phyloP scores from a whole-genome alignment of 2,113 vertebrate species.

The Mustelus asterias region DNA sequence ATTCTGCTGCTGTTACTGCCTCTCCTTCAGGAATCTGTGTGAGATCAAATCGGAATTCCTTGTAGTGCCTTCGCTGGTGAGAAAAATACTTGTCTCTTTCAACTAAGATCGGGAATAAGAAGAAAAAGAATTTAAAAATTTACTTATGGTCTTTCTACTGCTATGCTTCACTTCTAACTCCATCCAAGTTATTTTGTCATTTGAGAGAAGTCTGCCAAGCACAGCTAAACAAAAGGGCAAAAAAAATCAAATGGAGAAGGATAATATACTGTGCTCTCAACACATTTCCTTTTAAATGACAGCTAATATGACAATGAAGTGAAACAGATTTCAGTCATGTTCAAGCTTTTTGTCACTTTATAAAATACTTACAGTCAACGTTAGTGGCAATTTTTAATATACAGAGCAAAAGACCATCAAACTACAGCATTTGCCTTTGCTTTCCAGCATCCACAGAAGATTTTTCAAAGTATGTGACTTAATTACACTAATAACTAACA shows the following conservation, averaged over 20 bases:
- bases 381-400: not conserved
- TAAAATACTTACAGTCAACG: not conserved
- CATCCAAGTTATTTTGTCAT: not conserved
- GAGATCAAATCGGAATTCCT: conserved; percentile 96
- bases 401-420: not conserved
- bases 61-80: conserved; percentile 90
- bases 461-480: not conserved
- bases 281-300: conserved; percentile 50
- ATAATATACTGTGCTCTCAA: not conserved
- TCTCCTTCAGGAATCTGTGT: conserved; percentile 94
- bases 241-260: not conserved
- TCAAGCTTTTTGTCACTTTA: conserved; percentile 62
- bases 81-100: conserved; percentile 98
- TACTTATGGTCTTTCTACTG: not conserved
- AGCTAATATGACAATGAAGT: conserved; percentile 76
- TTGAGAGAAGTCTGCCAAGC: not conserved
- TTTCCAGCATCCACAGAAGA: not conserved
- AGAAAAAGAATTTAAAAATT: not conserved
- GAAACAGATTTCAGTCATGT: conserved; percentile 74
- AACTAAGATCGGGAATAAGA: conserved; percentile 60
- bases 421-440: not conserved
- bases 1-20: conserved; percentile 91
- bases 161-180: not conserved
- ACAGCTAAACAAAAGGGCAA: not conserved
- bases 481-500: not conserved